Evolutionary conservation across 1,140 invertebrate species (phyloP).

Genomic region (Carposina sasakii): DNA sequence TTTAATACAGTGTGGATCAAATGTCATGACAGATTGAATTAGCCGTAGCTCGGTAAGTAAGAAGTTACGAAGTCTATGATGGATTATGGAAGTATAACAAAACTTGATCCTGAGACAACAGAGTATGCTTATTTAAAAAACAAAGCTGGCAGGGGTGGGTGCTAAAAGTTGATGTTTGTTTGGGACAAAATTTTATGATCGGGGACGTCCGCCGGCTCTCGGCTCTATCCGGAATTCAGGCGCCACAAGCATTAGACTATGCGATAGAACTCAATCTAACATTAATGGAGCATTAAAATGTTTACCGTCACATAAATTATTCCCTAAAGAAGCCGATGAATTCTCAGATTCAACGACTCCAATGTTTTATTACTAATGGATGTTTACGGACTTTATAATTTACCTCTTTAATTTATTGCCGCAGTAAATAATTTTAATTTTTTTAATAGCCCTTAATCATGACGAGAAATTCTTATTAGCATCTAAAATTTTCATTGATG

Average conservation of each 20-base stretch:
- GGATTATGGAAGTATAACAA: no score
- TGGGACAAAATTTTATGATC: constrained; percentile 52
- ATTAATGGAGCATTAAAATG: constrained; percentile 67
- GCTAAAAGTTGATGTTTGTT: constrained; percentile 60
- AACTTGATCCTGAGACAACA: no score
- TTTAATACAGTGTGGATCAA: no score
- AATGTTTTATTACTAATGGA: constrained; percentile 62
- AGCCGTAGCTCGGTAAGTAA: no score
- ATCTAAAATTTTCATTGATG: constrained; percentile 32
- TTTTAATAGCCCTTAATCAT: constrained; percentile 44
- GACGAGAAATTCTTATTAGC: constrained; percentile 26
- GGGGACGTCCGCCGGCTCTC: constrained; percentile 40
- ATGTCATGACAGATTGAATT: no score
- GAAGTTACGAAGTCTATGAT: no score
- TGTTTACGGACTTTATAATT: constrained; percentile 47
- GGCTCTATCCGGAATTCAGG: constrained; percentile 57
- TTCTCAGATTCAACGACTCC: constrained; percentile 42
- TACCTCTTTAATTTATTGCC: constrained; percentile 48
- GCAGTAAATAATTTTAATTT: constrained; percentile 29
- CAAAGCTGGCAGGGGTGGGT: constrained; percentile 38
- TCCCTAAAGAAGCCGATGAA: constrained; percentile 59
- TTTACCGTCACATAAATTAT: constrained; percentile 68
- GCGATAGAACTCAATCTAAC: constrained; percentile 61
- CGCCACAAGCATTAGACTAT: constrained; percentile 62
- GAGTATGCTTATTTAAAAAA: constrained; percentile 58